These are phyloP conservation scores for Oegoconia quadripuncta DNA, from an alignment of 2,888 invertebrate genomes.

Conservation along the genomic window DNA sequence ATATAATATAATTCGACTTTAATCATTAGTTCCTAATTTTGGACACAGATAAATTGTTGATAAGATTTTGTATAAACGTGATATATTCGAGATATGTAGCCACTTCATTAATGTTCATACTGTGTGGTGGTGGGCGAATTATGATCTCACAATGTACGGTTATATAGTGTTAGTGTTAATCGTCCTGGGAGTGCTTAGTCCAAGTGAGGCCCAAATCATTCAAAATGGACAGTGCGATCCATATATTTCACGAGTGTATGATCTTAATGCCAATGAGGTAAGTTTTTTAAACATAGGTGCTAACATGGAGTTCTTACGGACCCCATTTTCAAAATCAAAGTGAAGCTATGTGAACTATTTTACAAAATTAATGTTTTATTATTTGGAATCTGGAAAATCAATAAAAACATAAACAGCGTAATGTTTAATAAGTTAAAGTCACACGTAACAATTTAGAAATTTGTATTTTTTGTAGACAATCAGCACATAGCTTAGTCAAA, in stretches of 20 bases:
- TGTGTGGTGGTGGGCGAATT: slow-evolving; percentile 35
- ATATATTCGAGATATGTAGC: slow-evolving; percentile 35
- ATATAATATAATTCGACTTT: too few relatives aligned
- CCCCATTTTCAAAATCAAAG: too few relatives aligned
- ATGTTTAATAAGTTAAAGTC: too few relatives aligned
- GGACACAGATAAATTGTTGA: slow-evolving; percentile 24
- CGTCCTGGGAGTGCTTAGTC: slow-evolving; percentile 38
- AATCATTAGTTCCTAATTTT: slow-evolving; percentile 16
- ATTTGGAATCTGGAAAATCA: too few relatives aligned
- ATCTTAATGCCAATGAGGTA: slow-evolving; percentile 42
- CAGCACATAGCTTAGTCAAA: too few relatives aligned
- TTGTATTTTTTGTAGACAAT: too few relatives aligned
- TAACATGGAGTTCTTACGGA: too few relatives aligned
- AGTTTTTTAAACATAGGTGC: slow-evolving; percentile 23
- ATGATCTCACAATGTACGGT: slow-evolving; percentile 56
- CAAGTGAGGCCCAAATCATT: slow-evolving; percentile 46
- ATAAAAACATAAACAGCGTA: too few relatives aligned
- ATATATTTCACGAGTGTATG: slow-evolving; percentile 24
- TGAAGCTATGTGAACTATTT: too few relatives aligned
- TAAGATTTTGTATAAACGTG: slow-evolving; percentile 49
- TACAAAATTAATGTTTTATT: too few relatives aligned
- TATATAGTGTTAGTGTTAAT: slow-evolving; percentile 41
- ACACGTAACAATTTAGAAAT: too few relatives aligned
- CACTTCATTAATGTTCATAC: slow-evolving; percentile 42
- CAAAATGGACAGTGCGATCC: slow-evolving; percentile 51